Conservation (phyloP, 2,113 vertebrate species). For the Trogon surrucura region DNA sequence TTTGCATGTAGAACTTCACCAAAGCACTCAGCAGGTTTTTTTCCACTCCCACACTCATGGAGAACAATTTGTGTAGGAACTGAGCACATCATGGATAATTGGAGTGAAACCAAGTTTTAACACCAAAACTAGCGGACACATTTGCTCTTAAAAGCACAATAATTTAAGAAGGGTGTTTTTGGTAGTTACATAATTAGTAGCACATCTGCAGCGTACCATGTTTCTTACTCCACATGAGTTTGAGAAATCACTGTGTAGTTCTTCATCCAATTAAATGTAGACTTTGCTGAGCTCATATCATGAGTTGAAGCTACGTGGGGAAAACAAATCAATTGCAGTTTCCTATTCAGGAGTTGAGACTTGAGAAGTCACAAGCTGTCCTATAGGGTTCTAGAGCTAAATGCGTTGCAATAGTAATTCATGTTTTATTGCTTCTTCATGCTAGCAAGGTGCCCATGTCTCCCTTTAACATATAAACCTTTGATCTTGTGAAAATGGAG, state of each 20-base stretch:
- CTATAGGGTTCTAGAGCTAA: constrained; percentile 16
- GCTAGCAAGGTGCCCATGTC: background rate
- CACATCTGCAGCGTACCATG: background rate
- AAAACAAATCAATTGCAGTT: constrained; percentile 53
- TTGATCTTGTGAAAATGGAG: constrained; percentile 20
- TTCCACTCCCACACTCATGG: background rate
- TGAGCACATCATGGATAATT: fast-evolving
- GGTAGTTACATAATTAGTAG: background rate
- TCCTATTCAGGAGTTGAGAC: background rate
- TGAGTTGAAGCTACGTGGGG: background rate
- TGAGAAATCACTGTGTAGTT: background rate
- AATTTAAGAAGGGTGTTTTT: background rate
- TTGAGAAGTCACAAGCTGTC: background rate
- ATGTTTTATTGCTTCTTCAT: constrained; percentile 24
- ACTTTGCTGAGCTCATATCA: background rate
- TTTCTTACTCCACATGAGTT: background rate
- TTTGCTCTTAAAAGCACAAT: background rate
- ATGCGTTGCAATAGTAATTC: background rate
- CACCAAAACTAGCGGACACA: background rate
- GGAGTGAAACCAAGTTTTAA: background rate
- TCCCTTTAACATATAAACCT: constrained; percentile 4
- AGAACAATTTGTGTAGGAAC: background rate
- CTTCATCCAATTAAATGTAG: background rate
- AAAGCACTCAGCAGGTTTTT: background rate
- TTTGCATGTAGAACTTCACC: background rate